phyloP scores from a whole-genome alignment of 2,888 invertebrate species.

The Elgonia sp. region DNA sequence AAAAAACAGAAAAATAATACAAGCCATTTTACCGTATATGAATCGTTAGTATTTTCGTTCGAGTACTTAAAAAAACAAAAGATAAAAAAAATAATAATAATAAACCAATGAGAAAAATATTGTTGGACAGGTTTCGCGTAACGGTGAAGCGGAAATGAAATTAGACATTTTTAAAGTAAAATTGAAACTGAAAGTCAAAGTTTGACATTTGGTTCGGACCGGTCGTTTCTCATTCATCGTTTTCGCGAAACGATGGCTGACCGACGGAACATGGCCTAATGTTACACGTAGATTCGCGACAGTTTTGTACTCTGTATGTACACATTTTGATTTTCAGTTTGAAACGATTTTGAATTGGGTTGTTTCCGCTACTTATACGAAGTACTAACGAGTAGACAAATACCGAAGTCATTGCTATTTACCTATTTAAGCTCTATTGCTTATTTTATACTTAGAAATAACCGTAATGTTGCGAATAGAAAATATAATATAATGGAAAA shows the following conservation, averaged over 20 bases:
- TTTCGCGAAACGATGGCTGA: constrained; percentile 17
- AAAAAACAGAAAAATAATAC: constrained; percentile 23
- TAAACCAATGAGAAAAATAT: too few relatives aligned
- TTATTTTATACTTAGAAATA: constrained; percentile 87
- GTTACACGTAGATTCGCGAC: constrained; percentile 15
- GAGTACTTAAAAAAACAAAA: constrained; percentile 45
- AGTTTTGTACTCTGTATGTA: neutral
- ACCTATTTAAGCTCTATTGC: constrained; percentile 86
- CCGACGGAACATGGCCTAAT: constrained; percentile 39
- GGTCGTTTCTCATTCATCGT: constrained; percentile 7
- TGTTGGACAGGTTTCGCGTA: constrained; percentile 22
- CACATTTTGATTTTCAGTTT: neutral
- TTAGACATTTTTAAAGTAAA: neutral
- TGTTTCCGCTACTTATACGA: constrained; percentile 82
- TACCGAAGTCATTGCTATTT: constrained; percentile 86
- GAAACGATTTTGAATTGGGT: constrained; percentile 13
- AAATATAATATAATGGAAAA: constrained; percentile 85
- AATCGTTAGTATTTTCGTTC: constrained; percentile 52
- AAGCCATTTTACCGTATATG: constrained; percentile 34
- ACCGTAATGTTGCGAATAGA: constrained; percentile 84
- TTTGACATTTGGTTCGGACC: constrained; percentile 21
- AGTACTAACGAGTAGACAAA: constrained; percentile 82
- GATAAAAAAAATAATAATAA: too few relatives aligned
- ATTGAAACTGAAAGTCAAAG: neutral
- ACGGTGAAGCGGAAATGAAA: constrained; percentile 30